Evolutionary conservation across 2,113 vertebrate species (phyloP).

Genomic region (Halichoerus grypus): DNA sequence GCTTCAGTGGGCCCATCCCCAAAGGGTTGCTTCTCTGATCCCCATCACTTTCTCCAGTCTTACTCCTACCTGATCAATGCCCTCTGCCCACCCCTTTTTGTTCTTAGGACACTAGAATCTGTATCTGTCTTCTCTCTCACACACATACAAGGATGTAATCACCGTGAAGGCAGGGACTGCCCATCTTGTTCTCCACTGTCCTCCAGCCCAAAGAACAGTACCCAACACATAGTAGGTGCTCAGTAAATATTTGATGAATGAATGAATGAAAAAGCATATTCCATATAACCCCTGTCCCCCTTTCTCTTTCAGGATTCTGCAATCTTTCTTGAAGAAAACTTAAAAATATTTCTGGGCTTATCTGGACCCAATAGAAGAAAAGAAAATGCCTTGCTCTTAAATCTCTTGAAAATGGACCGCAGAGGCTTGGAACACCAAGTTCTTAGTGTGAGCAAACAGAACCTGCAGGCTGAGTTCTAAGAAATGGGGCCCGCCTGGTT

Average conservation of each 20-base stretch:
- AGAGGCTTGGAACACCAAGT: not conserved
- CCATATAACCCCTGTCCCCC: accelerated
- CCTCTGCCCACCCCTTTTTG: not conserved
- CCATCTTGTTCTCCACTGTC: not conserved
- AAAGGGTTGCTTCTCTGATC: not conserved
- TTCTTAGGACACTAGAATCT: not conserved
- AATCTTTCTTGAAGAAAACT: not conserved
- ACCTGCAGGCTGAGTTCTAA: not conserved
- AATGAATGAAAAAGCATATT: not conserved
- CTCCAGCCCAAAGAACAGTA: not conserved
- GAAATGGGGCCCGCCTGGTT: not conserved
- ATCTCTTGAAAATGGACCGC: not conserved
- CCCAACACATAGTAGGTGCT: not conserved
- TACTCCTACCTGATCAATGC: not conserved
- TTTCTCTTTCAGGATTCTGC: not conserved
- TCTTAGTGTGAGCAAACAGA: not conserved
- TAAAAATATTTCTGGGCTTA: not conserved
- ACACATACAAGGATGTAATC: not conserved
- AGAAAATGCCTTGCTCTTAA: not conserved
- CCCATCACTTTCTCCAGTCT: not conserved
- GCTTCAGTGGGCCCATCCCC: not conserved
- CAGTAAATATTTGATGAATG: not conserved
- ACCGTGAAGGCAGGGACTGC: not conserved
- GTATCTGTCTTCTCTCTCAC: not conserved
- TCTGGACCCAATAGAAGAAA: not conserved